phyloP scores from a whole-genome alignment of 1,140 invertebrate genomes.

The Philopotamus ludificatus region DNA sequence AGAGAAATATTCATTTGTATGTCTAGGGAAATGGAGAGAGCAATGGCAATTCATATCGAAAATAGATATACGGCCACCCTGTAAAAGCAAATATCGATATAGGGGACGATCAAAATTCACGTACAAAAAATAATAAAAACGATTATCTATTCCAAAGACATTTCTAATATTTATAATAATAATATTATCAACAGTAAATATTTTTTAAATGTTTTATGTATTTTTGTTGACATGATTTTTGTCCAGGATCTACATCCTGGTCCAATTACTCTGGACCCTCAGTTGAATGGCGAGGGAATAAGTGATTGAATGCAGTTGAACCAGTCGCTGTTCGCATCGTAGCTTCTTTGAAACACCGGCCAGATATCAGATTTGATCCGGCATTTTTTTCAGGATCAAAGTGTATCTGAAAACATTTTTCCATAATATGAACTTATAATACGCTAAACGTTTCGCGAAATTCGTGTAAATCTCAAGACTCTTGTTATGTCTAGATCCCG shows the following conservation, averaged over 20 bases:
- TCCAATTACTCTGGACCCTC: slow-evolving; percentile 10
- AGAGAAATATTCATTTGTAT: slow-evolving; percentile 12
- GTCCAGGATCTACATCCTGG: neutral
- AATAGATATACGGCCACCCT: slow-evolving; percentile 2
- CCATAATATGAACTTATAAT: too few species aligned
- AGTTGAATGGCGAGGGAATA: slow-evolving; percentile 25
- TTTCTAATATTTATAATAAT: neutral
- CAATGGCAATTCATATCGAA: slow-evolving; percentile 28
- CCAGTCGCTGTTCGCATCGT: neutral
- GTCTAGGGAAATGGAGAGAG: slow-evolving; percentile 25
- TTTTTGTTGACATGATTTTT: too few species aligned
- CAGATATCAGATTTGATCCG: neutral
- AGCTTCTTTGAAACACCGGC: slow-evolving; percentile 11
- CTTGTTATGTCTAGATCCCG: too few species aligned
- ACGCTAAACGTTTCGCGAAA: too few species aligned
- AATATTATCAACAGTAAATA: too few species aligned
- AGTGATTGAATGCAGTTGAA: slow-evolving; percentile 27
- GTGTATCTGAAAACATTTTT: too few species aligned
- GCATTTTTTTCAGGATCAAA: too few species aligned
- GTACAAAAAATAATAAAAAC: too few species aligned
- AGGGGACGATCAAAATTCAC: slow-evolving; percentile 2
- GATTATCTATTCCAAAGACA: neutral
- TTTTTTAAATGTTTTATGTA: too few species aligned
- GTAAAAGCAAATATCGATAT: slow-evolving; percentile 10
- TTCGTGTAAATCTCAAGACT: too few species aligned